Conservation (phyloP, 2,797 vertebrate genomes). For the Sphenopsis melanotis region DNA sequence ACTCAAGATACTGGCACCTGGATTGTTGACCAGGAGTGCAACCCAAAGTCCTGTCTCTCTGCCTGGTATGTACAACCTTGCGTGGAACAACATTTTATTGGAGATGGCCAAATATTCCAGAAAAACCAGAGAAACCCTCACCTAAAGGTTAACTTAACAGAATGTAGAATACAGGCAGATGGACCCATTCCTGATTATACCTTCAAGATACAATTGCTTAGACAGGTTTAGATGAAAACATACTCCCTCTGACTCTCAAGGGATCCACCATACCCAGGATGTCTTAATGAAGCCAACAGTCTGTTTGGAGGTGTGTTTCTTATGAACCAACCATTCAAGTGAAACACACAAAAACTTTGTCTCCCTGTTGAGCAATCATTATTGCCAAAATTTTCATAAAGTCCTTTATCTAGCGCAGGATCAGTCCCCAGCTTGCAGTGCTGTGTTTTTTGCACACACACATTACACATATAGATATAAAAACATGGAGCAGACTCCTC, state of each 20-base stretch:
- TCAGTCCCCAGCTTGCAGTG: neutral
- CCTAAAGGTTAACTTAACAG: neutral
- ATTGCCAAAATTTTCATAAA: neutral
- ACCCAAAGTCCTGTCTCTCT: neutral
- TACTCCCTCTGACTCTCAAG: neutral
- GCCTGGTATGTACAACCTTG: neutral
- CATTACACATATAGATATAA: neutral
- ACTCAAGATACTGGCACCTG: neutral
- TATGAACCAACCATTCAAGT: neutral
- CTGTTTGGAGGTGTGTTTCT: neutral
- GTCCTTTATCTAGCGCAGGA: neutral
- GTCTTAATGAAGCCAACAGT: neutral
- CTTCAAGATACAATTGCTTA: neutral
- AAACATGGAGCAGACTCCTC: neutral
- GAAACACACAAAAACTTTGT: neutral
- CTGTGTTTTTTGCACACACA: neutral
- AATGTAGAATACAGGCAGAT: neutral
- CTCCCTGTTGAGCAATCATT: neutral
- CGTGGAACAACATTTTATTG: neutral
- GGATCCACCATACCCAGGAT: neutral
- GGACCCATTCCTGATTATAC: neutral
- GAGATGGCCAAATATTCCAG: neutral
- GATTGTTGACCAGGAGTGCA: neutral
- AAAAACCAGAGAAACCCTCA: neutral
- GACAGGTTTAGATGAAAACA: neutral